Conservation (phyloP, 2,888 invertebrate genomes). For the Argyresthia goedartella region DNA sequence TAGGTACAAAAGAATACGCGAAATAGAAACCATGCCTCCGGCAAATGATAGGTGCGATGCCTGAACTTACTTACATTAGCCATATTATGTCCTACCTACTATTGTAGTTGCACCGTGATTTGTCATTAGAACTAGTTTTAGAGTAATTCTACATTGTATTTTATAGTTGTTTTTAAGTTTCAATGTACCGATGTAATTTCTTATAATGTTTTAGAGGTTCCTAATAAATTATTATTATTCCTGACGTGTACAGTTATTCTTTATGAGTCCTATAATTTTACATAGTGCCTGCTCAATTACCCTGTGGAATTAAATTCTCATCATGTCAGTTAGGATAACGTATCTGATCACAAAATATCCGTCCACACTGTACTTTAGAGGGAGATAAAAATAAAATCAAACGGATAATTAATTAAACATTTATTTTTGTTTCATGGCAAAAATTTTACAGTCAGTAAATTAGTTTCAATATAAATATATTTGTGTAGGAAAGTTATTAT, state of each 20-base stretch:
- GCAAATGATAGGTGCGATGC: not conserved
- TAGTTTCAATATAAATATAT: slow-evolving; percentile 6
- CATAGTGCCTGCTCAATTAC: too few relatives aligned
- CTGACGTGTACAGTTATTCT: too few relatives aligned
- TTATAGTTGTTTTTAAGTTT: slow-evolving; percentile 32
- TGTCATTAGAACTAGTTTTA: slow-evolving; percentile 13
- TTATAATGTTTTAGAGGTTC: slow-evolving; percentile 4
- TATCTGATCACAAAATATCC: not conserved
- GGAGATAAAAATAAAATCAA: too few relatives aligned
- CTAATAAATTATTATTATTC: not conserved
- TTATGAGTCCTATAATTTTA: too few relatives aligned
- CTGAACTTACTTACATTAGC: too few relatives aligned
- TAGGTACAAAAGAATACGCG: slow-evolving; percentile 51
- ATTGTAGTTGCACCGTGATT: too few relatives aligned
- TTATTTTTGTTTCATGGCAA: slow-evolving; percentile 58
- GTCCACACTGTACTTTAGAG: too few relatives aligned
- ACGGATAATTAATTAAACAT: slow-evolving; percentile 9
- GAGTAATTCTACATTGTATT: slow-evolving; percentile 21
- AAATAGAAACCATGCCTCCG: slow-evolving; percentile 24
- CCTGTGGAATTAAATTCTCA: too few relatives aligned
- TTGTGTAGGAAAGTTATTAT: not conserved
- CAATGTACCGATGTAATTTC: slow-evolving; percentile 16
- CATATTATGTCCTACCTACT: too few relatives aligned
- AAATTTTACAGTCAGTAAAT: slow-evolving; percentile 33
- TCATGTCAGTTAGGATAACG: too few relatives aligned